Percentiles rank a stretch among this genome's conserved stretches.
These are phyloP conservation scores for Drosophila arizonae DNA, from an alignment of 1,140 invertebrate species.

Conservation along the genomic window DNA sequence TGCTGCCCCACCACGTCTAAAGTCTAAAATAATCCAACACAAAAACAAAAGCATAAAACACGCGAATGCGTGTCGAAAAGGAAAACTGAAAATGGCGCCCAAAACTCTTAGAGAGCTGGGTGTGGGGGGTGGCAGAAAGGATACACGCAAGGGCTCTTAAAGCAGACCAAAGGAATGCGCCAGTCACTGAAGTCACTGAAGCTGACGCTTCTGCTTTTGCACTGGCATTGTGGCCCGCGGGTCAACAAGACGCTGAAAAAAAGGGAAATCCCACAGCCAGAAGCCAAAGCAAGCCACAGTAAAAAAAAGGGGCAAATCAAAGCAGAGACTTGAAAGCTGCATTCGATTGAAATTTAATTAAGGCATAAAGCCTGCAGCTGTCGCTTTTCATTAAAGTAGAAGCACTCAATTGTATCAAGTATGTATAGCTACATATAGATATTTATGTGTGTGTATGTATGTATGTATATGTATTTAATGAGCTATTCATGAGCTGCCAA, in stretches of 20 bases:
- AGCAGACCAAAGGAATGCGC: background rate
- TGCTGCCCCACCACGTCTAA: constrained; percentile 25
- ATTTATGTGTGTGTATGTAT: background rate
- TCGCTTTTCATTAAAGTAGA: background rate
- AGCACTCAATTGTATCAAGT: no score
- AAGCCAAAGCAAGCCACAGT: background rate
- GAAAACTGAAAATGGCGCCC: constrained; percentile 37
- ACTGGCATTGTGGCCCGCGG: background rate
- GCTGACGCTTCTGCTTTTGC: background rate
- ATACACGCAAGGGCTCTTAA: background rate
- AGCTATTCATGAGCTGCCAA: constrained; percentile 36
- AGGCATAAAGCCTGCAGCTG: constrained; percentile 12
- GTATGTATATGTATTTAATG: constrained; percentile 10
- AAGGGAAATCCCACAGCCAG: background rate
- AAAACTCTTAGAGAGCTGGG: constrained; percentile 4
- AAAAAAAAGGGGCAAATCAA: constrained; percentile 16
- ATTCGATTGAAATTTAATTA: constrained; percentile 21
- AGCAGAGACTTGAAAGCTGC: constrained; percentile 2
- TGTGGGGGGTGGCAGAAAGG: background rate
- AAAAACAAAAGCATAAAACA: constrained; percentile 31
- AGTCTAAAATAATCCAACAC: constrained; percentile 14
- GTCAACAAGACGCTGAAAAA: background rate
- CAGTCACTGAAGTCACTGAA: background rate
- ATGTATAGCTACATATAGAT: background rate
- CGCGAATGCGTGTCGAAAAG: constrained; percentile 39